These are phyloP conservation scores for Cynodonichthys magdalenae DNA, from an alignment of 2,797 vertebrate species.

Conservation along the genomic window DNA sequence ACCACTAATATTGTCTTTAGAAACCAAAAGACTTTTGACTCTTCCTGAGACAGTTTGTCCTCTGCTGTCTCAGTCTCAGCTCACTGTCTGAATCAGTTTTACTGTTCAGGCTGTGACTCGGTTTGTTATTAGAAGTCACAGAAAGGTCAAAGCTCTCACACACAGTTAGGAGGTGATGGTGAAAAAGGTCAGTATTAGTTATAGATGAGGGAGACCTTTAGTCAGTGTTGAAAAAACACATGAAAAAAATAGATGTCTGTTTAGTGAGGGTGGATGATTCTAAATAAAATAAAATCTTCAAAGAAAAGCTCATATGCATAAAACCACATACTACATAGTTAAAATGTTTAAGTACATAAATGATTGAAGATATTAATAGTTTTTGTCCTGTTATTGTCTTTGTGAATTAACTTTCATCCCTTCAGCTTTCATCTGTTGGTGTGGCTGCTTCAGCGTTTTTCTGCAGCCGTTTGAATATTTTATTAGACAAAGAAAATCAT, in stretches of 20 bases:
- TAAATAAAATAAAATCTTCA: constrained; percentile 1
- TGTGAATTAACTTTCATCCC: constrained; percentile 17
- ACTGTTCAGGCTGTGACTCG: constrained; percentile 6
- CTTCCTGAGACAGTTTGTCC: neutral
- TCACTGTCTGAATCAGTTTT: constrained; percentile 34
- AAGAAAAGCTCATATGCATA: neutral
- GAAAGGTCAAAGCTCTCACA: constrained; percentile 56
- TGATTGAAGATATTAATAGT: constrained; percentile 33
- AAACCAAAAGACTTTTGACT: neutral
- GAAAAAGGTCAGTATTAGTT: constrained; percentile 42
- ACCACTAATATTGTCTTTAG: neutral
- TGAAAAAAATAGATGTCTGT: neutral
- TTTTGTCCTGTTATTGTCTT: constrained; percentile 30
- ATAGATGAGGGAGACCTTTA: neutral
- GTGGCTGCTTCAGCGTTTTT: constrained; percentile 18
- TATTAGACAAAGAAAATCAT: constrained; percentile 41
- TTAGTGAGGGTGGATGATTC: neutral
- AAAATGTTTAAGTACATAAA: constrained; percentile 16
- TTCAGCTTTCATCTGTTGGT: constrained; percentile 17
- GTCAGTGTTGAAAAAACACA: constrained; percentile 16
- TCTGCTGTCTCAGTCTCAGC: constrained; percentile 11
- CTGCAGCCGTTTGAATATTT: constrained; percentile 32
- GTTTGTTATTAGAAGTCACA: constrained; percentile 36
- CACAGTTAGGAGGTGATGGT: constrained; percentile 26
- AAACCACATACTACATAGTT: neutral